These are phyloP conservation scores for Anthrax anthrax DNA, from an alignment of 2,888 invertebrate genomes.

Conservation along the genomic window DNA sequence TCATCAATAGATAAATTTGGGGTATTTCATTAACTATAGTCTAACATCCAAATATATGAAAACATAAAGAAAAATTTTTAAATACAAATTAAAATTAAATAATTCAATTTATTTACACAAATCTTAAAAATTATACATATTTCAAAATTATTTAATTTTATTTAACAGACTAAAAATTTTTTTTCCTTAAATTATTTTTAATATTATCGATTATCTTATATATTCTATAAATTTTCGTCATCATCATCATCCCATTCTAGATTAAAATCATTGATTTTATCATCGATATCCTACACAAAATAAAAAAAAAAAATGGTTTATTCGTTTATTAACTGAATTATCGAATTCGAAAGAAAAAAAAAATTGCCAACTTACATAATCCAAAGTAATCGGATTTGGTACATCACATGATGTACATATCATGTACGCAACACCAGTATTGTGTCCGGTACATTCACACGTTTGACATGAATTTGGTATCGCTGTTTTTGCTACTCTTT, in stretches of 20 bases:
- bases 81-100: no score
- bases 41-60: no score
- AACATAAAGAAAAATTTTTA: no score
- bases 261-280: constrained; percentile 5
- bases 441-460: constrained; percentile 54
- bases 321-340: no score
- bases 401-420: constrained; percentile 45
- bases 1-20: no score
- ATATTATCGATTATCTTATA: no score
- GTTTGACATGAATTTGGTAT: constrained; percentile 44
- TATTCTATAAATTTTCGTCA: constrained; percentile 3
- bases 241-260: constrained; percentile 10
- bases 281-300: constrained; percentile 8
- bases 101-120: no score
- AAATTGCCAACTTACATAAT: constrained; percentile 35
- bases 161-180: no score
- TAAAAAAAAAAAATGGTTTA: not conserved
- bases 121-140: no score
- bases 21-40: no score
- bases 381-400: constrained; percentile 35
- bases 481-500: constrained; percentile 49
- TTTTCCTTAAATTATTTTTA: no score
- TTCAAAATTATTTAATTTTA: no score
- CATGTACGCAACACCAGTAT: constrained; percentile 49
- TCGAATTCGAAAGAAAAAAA: not conserved